Conservation (phyloP, 2,113 vertebrate genomes). For the Murina feae region DNA sequence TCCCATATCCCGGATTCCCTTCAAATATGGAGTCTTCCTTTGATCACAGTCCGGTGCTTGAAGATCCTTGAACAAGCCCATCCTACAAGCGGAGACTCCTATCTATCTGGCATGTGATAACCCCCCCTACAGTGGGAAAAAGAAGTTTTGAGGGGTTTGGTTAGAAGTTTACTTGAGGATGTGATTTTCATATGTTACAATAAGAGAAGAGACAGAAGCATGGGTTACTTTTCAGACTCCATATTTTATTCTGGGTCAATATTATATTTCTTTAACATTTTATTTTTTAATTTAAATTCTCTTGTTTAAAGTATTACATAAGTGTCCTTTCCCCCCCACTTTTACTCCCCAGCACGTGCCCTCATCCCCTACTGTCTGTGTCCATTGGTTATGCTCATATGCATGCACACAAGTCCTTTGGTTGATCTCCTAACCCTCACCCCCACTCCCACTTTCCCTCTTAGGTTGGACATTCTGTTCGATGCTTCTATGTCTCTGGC, state of each 20-base stretch:
- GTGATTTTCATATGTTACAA: background rate
- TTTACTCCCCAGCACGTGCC: too few species aligned
- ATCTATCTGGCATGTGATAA: background rate
- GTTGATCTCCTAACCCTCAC: too few species aligned
- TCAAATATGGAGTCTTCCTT: background rate
- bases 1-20: background rate
- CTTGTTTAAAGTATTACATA: too few species aligned
- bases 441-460: too few species aligned
- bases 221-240: background rate
- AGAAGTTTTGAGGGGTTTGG: background rate
- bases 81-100: background rate
- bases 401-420: too few species aligned
- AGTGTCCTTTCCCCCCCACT: too few species aligned
- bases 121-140: background rate
- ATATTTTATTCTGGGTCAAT: background rate
- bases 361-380: too few species aligned
- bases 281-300: background rate
- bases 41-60: background rate
- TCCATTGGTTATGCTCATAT: too few species aligned
- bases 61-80: background rate
- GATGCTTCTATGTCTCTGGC: too few species aligned
- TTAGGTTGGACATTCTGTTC: too few species aligned
- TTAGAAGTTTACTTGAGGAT: background rate
- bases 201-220: background rate
- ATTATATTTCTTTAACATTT: background rate